A percentile compares a stretch with the other conserved stretches of the same genome.
These are phyloP conservation scores for Thamnophis elegans DNA, from an alignment of 2,797 vertebrate species.

Conservation along the genomic window DNA sequence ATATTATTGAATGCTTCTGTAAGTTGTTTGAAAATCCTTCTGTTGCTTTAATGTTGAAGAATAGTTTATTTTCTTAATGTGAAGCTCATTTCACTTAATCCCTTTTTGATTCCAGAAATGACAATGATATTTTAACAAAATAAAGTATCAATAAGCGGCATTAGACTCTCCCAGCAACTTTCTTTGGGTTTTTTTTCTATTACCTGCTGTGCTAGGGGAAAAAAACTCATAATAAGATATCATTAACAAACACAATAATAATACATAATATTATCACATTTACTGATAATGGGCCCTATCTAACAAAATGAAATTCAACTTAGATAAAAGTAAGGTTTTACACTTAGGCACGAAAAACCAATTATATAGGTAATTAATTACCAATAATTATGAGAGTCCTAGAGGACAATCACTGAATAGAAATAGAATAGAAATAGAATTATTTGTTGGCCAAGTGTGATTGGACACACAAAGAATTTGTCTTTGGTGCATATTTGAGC, in stretches of 20 bases:
- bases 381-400: background rate
- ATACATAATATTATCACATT: background rate
- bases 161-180: background rate
- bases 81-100: background rate
- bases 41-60: background rate
- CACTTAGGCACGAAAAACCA: background rate
- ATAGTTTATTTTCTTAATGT: background rate
- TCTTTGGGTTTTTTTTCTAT: background rate
- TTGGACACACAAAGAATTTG: too few relatives aligned
- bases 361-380: background rate
- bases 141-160: background rate
- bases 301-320: background rate
- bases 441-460: too few relatives aligned
- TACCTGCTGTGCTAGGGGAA: background rate
- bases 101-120: background rate
- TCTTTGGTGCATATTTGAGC: background rate
- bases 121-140: background rate
- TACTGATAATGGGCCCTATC: background rate
- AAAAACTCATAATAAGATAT: background rate
- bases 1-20: background rate
- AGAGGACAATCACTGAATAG: background rate
- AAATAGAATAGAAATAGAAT: too few relatives aligned
- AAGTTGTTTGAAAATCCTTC: background rate
- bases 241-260: background rate
- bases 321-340: background rate